Base-by-base conservation (phyloP, 2,797 vertebrate genomes). In the Alcedo atthis region DNA sequence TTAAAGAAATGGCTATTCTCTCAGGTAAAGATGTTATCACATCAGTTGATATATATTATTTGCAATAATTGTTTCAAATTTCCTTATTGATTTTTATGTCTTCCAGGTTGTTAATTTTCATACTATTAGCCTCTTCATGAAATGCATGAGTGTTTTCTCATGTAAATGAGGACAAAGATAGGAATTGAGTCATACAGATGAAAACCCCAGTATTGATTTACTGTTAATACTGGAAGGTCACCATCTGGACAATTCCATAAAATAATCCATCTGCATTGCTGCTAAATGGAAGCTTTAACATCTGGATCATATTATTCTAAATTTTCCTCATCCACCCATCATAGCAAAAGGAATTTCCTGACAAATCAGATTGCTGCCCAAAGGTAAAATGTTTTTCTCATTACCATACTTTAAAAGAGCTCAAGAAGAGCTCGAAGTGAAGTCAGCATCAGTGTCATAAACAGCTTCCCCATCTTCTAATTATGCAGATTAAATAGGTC, bases 311-410 rank as follows among this genome's bases (percentile, higher is more conserved):
- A 96, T 98, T 97, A 95, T 78, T 92, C 70, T 76, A 75, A 42
- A 42, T 94, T 96, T 94, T 96, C 94, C 90, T 96, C 94, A 92
- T 96, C 85, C 89, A 94, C 96, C 62, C 68, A 89, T 96, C 95
- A 92, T 48, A 95, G 94, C 91, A 90, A 91, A 87, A 97, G 95
- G 96, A 96, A 96, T 97, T 97, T 97, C 97, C 96, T 96, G 96
- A 96, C 49, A 77, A 95, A 96, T 97, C 93, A 95, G 94, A 96
- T 87, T 91, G 93, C 91, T 93, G 96, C 96, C 96, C 92, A 95
- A 95, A 97, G 96, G 95, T 96, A 95, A 93, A 96, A 91, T 74
- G 93, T 90, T 96, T 96, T 96, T 94, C 89, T 91, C 90, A 88
- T 91, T 96, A 95, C 69, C 7, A 9, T 71, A 85, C 75, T 89